Conservation (phyloP, 2,113 vertebrate genomes). For the Rhinolophus sinicus region DNA sequence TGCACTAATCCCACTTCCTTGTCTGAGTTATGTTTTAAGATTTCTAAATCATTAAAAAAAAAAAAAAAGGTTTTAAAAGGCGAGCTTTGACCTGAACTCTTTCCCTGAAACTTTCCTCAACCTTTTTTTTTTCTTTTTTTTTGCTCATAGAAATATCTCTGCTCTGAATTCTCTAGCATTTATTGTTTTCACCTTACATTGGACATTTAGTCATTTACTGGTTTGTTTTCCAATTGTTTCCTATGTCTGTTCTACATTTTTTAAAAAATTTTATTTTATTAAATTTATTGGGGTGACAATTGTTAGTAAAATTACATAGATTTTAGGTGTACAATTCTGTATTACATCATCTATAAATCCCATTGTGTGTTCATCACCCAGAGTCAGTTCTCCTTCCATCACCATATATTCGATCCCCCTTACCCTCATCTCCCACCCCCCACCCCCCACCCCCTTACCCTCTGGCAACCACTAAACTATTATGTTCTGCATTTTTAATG, state of each 20-base stretch:
- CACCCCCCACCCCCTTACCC: too few relatives aligned
- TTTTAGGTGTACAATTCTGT: too few relatives aligned
- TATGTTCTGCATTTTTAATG: neutral
- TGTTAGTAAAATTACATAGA: too few relatives aligned
- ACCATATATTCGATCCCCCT: too few relatives aligned
- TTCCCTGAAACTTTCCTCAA: neutral
- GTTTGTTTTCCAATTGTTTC: neutral
- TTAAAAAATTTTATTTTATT: too few relatives aligned
- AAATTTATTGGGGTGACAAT: too few relatives aligned
- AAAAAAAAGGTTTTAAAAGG: neutral
- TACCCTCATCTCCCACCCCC: too few relatives aligned
- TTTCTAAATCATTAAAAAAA: neutral
- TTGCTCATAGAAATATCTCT: neutral
- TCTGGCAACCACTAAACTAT: too few relatives aligned
- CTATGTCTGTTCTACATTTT: neutral
- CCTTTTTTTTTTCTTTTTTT: neutral
- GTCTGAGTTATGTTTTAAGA: neutral
- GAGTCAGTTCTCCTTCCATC: too few relatives aligned
- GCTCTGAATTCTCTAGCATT: neutral
- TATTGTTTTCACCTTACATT: slow-evolving; percentile 17
- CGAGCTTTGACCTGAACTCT: neutral
- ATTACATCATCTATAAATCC: too few relatives aligned
- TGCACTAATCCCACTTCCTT: neutral
- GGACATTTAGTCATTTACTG: neutral
- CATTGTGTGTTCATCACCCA: too few relatives aligned